Percentiles rank a stretch among this genome's conserved stretches.
Evolutionary conservation across 2,797 vertebrate species (phyloP).

Genomic region (Ctenosaura bakeri): DNA sequence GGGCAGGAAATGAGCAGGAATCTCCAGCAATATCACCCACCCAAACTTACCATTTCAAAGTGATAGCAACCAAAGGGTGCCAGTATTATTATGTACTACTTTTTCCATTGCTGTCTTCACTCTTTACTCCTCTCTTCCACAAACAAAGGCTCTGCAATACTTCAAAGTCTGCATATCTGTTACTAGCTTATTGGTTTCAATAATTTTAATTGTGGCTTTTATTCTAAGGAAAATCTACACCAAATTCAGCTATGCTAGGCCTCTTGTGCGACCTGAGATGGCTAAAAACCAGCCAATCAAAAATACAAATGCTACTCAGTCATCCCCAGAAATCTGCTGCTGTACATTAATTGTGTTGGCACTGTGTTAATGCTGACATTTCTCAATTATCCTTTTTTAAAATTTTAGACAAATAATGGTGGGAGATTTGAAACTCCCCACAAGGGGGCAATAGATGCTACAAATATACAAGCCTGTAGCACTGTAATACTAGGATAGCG

Average conservation of each 20-base stretch:
- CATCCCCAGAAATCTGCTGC: not conserved
- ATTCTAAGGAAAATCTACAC: not conserved
- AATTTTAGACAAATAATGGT: not conserved
- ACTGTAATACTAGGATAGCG: not conserved
- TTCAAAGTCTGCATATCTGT: not conserved
- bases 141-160: not conserved
- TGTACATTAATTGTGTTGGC: not conserved
- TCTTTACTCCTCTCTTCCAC: too few species aligned
- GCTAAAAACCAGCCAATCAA: not conserved
- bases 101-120: not conserved
- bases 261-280: not conserved
- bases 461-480: not conserved
- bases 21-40: not conserved
- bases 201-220: not conserved
- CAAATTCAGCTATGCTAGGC: not conserved
- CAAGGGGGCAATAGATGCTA: conserved; percentile 33
- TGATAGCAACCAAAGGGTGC: not conserved
- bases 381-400: not conserved
- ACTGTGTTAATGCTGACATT: not conserved
- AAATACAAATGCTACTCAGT: not conserved
- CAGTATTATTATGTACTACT: not conserved
- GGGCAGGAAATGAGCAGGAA: not conserved
- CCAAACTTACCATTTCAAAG: not conserved
- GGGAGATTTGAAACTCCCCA: conserved; percentile 15
- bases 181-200: not conserved